Evolutionary conservation across 2,113 vertebrate genomes (phyloP).

Genomic region (Lepisosteus oculatus): DNA sequence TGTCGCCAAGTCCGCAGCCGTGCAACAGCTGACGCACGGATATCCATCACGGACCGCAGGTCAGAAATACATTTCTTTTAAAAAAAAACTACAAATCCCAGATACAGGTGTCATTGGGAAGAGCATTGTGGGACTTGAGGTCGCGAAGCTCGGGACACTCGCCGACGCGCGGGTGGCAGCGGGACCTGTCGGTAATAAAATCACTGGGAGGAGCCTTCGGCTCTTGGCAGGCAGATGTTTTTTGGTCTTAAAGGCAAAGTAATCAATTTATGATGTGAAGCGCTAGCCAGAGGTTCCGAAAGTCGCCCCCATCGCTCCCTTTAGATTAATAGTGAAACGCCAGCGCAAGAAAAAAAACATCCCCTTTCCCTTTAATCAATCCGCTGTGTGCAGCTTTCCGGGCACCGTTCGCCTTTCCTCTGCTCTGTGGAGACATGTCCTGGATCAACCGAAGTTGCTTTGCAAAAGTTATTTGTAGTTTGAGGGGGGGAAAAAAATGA

Average conservation of each 20-base stretch:
- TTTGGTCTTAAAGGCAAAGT: constrained; percentile 55
- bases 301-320: constrained; percentile 7
- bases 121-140: constrained; percentile 54
- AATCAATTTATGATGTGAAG: constrained; percentile 43
- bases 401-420: no score
- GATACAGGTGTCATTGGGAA: constrained; percentile 6
- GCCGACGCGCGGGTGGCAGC: constrained; percentile 40
- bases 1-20: no score
- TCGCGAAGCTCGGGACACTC: constrained; percentile 38
- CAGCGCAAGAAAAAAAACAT: no score
- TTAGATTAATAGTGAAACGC: no score
- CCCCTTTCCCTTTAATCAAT: no score
- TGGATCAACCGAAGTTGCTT: no score
- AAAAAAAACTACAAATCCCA: constrained; percentile 46
- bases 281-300: constrained; percentile 26
- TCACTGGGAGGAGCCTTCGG: constrained; percentile 42
- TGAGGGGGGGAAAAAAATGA: no score
- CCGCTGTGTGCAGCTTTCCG: no score
- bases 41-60: not conserved
- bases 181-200: constrained; percentile 39
- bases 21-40: no score
- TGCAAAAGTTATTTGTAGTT: no score
- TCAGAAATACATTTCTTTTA: not conserved
- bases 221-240: constrained; percentile 41
- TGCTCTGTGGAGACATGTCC: no score